Conservation (phyloP, 2,113 vertebrate species). For the Lanius collurio region DNA sequence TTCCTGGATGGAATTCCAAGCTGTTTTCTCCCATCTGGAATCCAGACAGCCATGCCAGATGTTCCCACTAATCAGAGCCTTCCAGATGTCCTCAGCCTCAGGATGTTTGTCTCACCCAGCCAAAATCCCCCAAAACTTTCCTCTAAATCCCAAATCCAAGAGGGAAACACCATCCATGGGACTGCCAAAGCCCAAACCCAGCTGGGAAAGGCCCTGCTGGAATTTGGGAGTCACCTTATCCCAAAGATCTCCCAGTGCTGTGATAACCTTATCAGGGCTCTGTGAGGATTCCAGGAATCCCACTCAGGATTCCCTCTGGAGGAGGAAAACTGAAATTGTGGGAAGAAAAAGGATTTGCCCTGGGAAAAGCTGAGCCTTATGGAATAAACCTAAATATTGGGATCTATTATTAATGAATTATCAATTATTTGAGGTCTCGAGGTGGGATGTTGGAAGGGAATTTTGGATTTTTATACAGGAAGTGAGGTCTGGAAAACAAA, state of each 20-base stretch:
- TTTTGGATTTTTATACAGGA: not conserved
- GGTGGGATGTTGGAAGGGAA: not conserved
- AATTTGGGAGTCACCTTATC: not conserved
- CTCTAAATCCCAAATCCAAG: not conserved
- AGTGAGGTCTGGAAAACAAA: not conserved
- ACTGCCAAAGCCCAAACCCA: not conserved
- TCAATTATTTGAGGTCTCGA: not conserved
- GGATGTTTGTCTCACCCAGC: conserved; percentile 36
- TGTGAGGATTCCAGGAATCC: not conserved
- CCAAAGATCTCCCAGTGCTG: not conserved
- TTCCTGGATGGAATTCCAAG: not conserved
- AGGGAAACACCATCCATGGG: not conserved
- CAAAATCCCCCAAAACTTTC: not conserved
- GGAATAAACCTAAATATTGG: not conserved
- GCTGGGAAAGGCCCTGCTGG: not conserved
- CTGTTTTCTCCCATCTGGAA: not conserved
- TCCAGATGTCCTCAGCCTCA: not conserved
- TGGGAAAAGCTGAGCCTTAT: not conserved
- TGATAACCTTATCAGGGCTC: not conserved
- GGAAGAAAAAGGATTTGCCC: not conserved
- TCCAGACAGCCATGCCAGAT: conserved; percentile 28
- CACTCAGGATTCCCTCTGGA: not conserved
- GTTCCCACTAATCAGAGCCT: conserved; percentile 7
- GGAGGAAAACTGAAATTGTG: not conserved
- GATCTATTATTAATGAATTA: not conserved